Percentiles rank a stretch among this genome's conserved stretches.
phyloP scores from a whole-genome alignment of 2,797 vertebrate genomes.

The Allobates femoralis region DNA sequence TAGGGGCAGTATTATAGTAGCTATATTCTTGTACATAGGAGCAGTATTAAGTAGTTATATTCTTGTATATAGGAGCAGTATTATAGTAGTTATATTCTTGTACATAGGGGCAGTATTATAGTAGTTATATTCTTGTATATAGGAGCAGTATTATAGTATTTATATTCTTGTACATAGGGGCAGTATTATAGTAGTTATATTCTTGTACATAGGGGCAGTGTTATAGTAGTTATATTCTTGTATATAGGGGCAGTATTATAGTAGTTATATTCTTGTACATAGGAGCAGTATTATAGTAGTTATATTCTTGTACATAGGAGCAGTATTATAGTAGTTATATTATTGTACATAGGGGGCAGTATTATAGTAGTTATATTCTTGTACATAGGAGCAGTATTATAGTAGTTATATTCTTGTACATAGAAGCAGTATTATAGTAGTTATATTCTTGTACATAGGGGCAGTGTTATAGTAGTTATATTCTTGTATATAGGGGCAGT shows the following conservation, averaged over 20 bases:
- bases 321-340: conserved; percentile 4
- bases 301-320: conserved; percentile 2
- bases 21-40: background rate
- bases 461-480: conserved; percentile 10
- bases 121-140: too few relatives aligned
- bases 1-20: conserved; percentile 1
- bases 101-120: too few relatives aligned
- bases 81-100: conserved; percentile 14
- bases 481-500: background rate
- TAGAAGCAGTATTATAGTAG: background rate
- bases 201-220: too few relatives aligned
- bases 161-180: background rate
- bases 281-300: conserved; percentile 13
- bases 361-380: conserved; percentile 13
- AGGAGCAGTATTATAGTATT: too few relatives aligned
- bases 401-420: background rate
- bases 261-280: conserved; percentile 7
- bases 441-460: too few relatives aligned
- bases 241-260: conserved; percentile 12
- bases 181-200: too few relatives aligned
- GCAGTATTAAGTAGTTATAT: conserved; percentile 8
- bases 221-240: conserved; percentile 10
- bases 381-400: background rate
- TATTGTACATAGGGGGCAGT: too few relatives aligned
- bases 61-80: conserved; percentile 1